Base-by-base conservation (phyloP, 2,888 invertebrate genomes). In the Oscheius myriophilus region DNA sequence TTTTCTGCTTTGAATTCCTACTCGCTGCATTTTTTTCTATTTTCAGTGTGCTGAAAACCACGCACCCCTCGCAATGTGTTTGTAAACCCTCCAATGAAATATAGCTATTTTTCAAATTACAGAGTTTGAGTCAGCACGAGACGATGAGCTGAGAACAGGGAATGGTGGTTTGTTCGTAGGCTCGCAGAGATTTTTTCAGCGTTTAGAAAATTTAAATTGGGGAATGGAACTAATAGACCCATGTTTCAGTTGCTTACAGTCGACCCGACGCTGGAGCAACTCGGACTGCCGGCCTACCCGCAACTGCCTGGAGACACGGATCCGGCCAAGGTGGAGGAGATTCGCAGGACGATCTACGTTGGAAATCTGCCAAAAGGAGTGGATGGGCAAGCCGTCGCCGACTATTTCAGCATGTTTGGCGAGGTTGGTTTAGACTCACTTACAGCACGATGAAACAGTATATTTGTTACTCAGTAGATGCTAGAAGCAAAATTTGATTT, bases 261-360 rank as follows among this genome's bases (percentile, higher is more conserved):
- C 85, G 97, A 98, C 88, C 95, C 96, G 0, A 92, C 93, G 84
- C 88, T 98, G 74, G 91, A 91, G 26, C 87, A 87, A 12, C 84
- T 87, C 11, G 93, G 93, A 51, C 88, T 98, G 64, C 93, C 96
- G 0, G 90, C 92, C 3, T 98, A 98, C 88, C 98, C 98, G 7
- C 92, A 93, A 0, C 87, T 96, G 65, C 94, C 95, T 9, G 92
- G 93, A 0, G 91, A 92, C 83, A 70, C 84, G 84, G 76, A 88
- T 86, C 63, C 86, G 78, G 33, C 85, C 72, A 93, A 93, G 87
- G 93, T 85, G 6, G 86, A 99, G 88, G 97, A 98, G 89, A 95
- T 96, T 33, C 91, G 98, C 33, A 90, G 98, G 74, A 99, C 98
- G 0, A 90, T 96, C 11, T 90, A 95, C 66, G 91, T 95, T 1